These are phyloP conservation scores for Scopus umbretta DNA, from an alignment of 2,113 vertebrate species.

Conservation along the genomic window DNA sequence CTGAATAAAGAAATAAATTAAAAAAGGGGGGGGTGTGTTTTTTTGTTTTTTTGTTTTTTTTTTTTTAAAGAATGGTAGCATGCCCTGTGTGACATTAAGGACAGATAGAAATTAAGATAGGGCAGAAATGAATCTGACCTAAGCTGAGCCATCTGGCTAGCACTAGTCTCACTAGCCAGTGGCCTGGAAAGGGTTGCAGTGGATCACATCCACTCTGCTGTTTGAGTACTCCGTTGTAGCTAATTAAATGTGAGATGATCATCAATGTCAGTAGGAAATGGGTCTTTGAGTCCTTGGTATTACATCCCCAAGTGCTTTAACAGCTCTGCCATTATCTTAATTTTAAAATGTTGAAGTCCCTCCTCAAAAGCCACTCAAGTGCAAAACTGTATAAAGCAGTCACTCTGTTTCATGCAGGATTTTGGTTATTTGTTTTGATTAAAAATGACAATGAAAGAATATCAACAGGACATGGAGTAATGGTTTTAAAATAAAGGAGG, in stretches of 20 bases:
- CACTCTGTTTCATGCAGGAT: background rate
- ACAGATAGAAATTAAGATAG: background rate
- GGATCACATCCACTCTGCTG: background rate
- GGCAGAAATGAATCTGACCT: background rate
- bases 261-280: background rate
- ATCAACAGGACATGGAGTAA: too few species aligned
- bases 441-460: background rate
- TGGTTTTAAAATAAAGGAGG: too few species aligned
- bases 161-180: background rate
- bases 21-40: background rate
- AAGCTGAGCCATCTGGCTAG: background rate
- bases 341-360: background rate
- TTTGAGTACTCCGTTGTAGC: background rate
- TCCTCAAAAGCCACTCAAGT: background rate
- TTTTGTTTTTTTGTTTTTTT: background rate
- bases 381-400: background rate
- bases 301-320: background rate
- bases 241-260: background rate
- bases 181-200: background rate
- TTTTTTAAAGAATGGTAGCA: background rate
- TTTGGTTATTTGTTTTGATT: background rate
- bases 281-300: background rate
- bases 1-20: background rate
- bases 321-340: background rate
- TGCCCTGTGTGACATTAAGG: background rate